A percentile compares a stretch with the other conserved stretches of the same genome.
Conservation (phyloP, 2,113 vertebrate genomes). For the Arvicanthis niloticus region DNA sequence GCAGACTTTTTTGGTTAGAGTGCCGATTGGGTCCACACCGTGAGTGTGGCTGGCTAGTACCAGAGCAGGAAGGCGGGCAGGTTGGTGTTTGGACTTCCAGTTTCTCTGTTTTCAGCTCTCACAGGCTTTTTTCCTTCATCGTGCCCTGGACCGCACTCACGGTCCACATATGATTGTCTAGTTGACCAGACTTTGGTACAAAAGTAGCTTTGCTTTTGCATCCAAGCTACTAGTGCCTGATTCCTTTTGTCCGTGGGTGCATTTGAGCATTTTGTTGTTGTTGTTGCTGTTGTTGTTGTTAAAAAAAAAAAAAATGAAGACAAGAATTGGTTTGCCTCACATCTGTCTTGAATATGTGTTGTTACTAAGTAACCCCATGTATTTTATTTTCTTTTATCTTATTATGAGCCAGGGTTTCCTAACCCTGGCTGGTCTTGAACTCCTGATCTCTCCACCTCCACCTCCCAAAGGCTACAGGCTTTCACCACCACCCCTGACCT, state of each 20-base stretch:
- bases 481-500: not conserved
- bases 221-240: not conserved
- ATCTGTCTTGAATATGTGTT: slow-evolving; percentile 21
- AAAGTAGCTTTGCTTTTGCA: not conserved
- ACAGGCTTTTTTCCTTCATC: not conserved
- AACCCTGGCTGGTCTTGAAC: not conserved
- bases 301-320: not conserved
- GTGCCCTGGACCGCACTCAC: not conserved
- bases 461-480: not conserved
- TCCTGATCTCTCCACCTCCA: not conserved
- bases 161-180: not conserved
- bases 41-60: not conserved
- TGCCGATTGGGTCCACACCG: too few species aligned
- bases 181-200: not conserved
- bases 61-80: not conserved
- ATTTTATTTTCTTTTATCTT: not conserved
- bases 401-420: not conserved
- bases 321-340: slow-evolving; percentile 30
- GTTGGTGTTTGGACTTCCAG: not conserved
- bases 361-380: not conserved
- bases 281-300: not conserved
- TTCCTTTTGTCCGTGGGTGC: not conserved
- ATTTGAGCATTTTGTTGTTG: not conserved
- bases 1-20: not conserved
- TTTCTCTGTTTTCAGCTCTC: not conserved